These are phyloP conservation scores for Dysmachus trigonus DNA, from an alignment of 2,888 invertebrate genomes.

Conservation along the genomic window DNA sequence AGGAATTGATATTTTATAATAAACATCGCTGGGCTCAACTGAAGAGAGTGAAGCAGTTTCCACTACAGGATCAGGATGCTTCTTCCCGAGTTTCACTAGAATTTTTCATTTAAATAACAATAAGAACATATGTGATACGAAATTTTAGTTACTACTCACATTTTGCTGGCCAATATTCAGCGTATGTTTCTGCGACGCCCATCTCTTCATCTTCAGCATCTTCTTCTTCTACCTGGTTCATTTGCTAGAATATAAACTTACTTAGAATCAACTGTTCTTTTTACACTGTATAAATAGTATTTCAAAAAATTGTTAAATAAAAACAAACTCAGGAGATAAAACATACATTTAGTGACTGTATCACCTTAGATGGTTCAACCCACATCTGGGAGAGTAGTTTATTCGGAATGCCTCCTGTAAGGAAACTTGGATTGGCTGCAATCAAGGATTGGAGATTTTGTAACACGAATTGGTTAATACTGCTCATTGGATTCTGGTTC, in stretches of 20 bases:
- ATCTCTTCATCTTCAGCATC: conserved; percentile 95
- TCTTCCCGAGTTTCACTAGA: conserved; percentile 88
- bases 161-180: conserved; percentile 98
- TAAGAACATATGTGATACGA: background rate
- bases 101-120: conserved; percentile 46
- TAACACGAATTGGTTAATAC: conserved; percentile 58
- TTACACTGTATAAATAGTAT: background rate
- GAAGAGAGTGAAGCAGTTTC: conserved; percentile 98
- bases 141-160: conserved; percentile 67
- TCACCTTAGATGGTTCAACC: conserved; percentile 67
- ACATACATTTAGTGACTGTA: conserved; percentile 53
- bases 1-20: conserved; percentile 86
- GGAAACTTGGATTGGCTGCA: conserved; percentile 62
- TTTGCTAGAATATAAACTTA: conserved; percentile 38
- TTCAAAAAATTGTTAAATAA: background rate
- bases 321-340: background rate
- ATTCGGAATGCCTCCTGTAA: conserved; percentile 65
- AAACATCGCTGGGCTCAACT: conserved; percentile 93
- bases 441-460: conserved; percentile 63
- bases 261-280: background rate
- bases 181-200: conserved; percentile 98
- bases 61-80: conserved; percentile 98
- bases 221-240: conserved; percentile 69
- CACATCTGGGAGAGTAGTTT: conserved; percentile 71
- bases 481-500: conserved; percentile 53